Percentiles rank a stretch among this genome's conserved stretches.
Conservation (phyloP, 2,888 invertebrate genomes). For the Perizoma affinitatum region DNA sequence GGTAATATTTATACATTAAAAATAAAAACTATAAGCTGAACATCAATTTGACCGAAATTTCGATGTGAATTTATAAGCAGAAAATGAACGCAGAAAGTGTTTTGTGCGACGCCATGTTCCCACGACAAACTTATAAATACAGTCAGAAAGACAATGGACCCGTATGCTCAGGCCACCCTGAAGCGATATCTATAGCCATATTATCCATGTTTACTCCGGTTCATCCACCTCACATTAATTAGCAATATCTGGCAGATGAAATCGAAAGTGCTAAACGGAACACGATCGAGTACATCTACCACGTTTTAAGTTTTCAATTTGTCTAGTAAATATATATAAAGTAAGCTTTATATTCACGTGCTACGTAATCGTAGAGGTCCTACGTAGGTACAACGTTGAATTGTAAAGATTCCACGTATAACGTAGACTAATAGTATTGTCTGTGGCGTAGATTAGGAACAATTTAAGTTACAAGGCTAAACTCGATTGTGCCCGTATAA, state of each 20-base stretch:
- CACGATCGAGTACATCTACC: no score
- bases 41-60: not conserved
- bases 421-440: no score
- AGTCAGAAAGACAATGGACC: constrained; percentile 71
- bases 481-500: no score
- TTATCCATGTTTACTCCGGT: constrained; percentile 47
- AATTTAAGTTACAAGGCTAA: no score
- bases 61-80: not conserved
- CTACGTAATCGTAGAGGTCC: no score
- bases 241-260: constrained; percentile 34
- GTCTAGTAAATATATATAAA: no score
- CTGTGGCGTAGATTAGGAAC: no score
- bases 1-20: no score
- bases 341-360: no score
- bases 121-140: constrained; percentile 56
- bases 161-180: constrained; percentile 76
- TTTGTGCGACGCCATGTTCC: constrained; percentile 56
- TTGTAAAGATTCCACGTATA: no score
- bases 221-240: constrained; percentile 58
- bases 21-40: not conserved
- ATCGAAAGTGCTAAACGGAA: constrained; percentile 25
- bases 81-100: constrained; percentile 26
- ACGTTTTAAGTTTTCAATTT: no score
- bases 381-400: no score
- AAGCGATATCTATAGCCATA: constrained; percentile 44